Conservation (phyloP, 2,113 vertebrate species). For the Dolichotis patagonum region DNA sequence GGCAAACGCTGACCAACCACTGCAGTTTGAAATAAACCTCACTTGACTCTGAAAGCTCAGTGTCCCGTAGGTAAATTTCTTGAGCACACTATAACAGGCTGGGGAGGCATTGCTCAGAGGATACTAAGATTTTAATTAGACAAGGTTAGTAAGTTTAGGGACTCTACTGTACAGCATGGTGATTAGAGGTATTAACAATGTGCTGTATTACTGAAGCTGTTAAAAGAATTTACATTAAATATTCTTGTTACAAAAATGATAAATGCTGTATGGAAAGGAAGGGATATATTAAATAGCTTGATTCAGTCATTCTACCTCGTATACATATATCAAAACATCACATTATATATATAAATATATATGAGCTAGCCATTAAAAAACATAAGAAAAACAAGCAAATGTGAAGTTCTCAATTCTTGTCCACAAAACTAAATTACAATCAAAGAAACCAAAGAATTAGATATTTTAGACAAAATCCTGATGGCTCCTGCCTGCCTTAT, state of each 20-base stretch:
- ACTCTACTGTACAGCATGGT: background rate
- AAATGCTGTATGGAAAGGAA: background rate
- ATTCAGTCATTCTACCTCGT: background rate
- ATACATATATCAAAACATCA: background rate
- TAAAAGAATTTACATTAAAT: background rate
- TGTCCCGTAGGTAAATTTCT: no score
- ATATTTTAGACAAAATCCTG: background rate
- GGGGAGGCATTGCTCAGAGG: background rate
- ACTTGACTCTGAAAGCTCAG: no score
- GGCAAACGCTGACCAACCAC: no score
- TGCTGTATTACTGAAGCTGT: background rate
- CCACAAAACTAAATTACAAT: slow-evolving; percentile 42
- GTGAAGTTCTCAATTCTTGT: background rate
- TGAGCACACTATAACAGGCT: no score
- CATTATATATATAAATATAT: background rate
- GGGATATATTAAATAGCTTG: background rate
- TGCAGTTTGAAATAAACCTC: no score
- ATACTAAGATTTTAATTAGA: background rate
- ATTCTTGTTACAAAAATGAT: background rate
- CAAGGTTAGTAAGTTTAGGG: background rate
- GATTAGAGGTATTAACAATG: background rate
- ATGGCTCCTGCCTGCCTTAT: background rate
- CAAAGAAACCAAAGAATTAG: slow-evolving; percentile 14
- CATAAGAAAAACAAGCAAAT: background rate
- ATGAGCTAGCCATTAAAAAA: background rate